phyloP scores from a whole-genome alignment of 1,140 invertebrate genomes.

The Leptopilina boulardi region DNA sequence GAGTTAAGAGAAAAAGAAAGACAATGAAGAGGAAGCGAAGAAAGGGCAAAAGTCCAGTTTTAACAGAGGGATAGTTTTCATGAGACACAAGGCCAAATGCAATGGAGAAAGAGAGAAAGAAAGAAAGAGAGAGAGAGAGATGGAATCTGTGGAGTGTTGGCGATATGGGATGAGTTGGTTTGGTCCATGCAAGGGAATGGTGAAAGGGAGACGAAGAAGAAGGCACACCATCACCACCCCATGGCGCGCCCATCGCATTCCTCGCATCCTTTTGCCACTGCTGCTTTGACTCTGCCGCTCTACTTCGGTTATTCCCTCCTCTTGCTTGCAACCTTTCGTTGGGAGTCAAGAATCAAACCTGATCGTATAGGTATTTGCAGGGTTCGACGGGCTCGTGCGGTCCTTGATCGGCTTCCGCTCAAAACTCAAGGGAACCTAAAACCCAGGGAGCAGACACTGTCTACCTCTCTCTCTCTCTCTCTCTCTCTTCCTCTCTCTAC shows the following conservation, averaged over 20 bases:
- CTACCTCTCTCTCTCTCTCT: too few species aligned
- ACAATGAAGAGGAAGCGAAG: constrained; percentile 33
- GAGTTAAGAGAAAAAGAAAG: constrained; percentile 11
- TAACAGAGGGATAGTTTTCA: background rate
- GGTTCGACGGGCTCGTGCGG: constrained; percentile 45
- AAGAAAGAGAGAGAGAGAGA: constrained; percentile 45
- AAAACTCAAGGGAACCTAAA: constrained; percentile 4
- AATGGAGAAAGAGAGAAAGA: constrained; percentile 41
- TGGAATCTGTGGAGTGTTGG: constrained; percentile 36
- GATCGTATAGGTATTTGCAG: constrained; percentile 63
- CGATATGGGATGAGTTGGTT: background rate
- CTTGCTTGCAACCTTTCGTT: too few species aligned
- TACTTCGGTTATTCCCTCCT: constrained; percentile 46
- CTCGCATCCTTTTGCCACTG: constrained; percentile 35
- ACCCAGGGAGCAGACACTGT: constrained; percentile 37
- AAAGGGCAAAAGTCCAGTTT: constrained; percentile 38
- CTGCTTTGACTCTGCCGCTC: constrained; percentile 70
- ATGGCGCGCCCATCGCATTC: constrained; percentile 70
- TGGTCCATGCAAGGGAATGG: constrained; percentile 22
- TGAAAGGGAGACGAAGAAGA: constrained; percentile 25
- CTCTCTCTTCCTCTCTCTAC: too few species aligned
- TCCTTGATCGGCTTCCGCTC: constrained; percentile 31
- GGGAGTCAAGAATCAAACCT: constrained; percentile 62
- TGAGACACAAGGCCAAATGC: constrained; percentile 40
- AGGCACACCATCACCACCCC: constrained; percentile 47